These are phyloP conservation scores for Junco hyemalis DNA, from an alignment of 2,113 vertebrate species.

Conservation along the genomic window DNA sequence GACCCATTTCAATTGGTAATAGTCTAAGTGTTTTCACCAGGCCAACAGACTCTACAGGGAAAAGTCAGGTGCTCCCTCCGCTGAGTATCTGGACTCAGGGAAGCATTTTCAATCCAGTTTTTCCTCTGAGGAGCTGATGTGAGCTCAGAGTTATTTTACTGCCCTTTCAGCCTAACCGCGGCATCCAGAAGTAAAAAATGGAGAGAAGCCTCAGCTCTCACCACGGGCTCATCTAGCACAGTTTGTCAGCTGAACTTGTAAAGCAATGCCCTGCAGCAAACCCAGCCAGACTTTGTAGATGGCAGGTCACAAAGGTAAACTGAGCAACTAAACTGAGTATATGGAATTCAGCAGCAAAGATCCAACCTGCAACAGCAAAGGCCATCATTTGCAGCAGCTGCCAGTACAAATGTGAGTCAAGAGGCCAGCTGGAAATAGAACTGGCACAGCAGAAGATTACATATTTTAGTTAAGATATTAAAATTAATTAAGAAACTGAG, in stretches of 20 bases:
- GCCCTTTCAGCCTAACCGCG: neutral
- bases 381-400: neutral
- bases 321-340: neutral
- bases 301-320: neutral
- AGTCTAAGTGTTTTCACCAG: neutral
- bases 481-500: neutral
- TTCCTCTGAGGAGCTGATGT: neutral
- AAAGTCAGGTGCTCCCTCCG: neutral
- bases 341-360: neutral
- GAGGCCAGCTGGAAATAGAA: neutral
- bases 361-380: neutral
- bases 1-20: neutral
- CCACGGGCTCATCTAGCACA: neutral
- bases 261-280: neutral
- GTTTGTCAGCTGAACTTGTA: neutral
- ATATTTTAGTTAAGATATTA: neutral
- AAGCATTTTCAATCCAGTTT: neutral
- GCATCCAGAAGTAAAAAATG: neutral
- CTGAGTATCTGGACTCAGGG: neutral
- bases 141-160: neutral
- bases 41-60: neutral
- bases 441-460: neutral
- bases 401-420: neutral
- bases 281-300: accelerated
- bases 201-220: neutral